Percentiles rank a stretch among this genome's conserved stretches.
Evolutionary conservation across 2,113 vertebrate genomes (phyloP).

Genomic region (Tretioscincus oriximinensis): DNA sequence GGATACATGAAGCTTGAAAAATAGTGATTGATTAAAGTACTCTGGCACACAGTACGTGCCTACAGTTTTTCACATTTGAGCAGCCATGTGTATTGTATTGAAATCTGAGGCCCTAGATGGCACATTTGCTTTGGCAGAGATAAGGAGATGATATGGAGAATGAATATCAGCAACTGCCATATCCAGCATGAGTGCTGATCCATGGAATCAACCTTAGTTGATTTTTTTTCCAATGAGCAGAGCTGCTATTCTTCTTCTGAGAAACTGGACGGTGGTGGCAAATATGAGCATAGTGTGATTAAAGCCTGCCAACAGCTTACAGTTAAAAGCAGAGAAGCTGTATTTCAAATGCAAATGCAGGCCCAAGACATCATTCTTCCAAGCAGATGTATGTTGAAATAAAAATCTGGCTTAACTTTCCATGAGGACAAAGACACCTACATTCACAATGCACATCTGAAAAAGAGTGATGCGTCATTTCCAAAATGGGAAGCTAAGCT

Average conservation of each 20-base stretch:
- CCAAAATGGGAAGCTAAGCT: neutral
- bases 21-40: too few species aligned
- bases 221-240: neutral
- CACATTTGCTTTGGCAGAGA: neutral
- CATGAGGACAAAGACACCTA: neutral
- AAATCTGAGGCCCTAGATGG: neutral
- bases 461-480: neutral
- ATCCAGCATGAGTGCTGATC: neutral
- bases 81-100: too few species aligned
- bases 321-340: neutral
- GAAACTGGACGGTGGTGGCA: neutral
- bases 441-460: neutral
- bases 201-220: neutral
- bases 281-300: neutral
- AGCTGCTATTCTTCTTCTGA: neutral
- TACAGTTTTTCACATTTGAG: too few species aligned
- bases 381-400: neutral
- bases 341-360: constrained; percentile 12
- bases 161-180: neutral
- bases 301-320: neutral
- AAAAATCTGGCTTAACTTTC: neutral
- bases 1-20: too few species aligned
- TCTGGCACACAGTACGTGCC: too few species aligned
- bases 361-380: neutral
- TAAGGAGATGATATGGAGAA: neutral